Evolutionary conservation across 2,797 vertebrate genomes (phyloP), one percentile per base, ranked within the genome.

Genomic region (Trachops cirrhosus): DNA sequence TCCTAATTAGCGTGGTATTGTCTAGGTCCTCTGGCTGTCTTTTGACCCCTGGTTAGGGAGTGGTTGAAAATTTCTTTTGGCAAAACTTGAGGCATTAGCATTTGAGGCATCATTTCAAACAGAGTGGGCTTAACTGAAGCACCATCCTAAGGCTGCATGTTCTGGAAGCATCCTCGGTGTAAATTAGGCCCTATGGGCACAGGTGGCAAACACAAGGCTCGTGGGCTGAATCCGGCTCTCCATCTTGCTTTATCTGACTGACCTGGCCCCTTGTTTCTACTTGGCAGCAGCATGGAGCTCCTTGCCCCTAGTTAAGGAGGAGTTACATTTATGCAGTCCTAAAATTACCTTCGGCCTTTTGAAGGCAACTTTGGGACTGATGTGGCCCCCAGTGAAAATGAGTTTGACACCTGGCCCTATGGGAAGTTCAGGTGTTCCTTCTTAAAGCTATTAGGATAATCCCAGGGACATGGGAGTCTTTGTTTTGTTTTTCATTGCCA

Each of bases 61-160:
- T 84, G 79, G 26, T 44, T 46, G 80, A 59, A 71, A 67, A 85
- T 80, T 52, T 93, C 73, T 50, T 24, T 83, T 73, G 75, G 41
- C n/a, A n/a, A 54, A n/a, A 75, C 82, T 32, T 54, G 29, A 80
- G 62, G 14, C 2, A 29, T 67, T 92, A 48, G 54, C n/a, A 26
- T 84, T 41, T 73, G 21, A 26, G 52, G 37, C 52, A 21, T 62
- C 19, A 11, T 34, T 89, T 59, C 21, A 67, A 50, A 83, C 54
- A 12, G 34, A 34, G 34, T 46, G 44, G 88, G 70, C 14, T 82
- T 79, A 50, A 82, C 54, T 39, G 54, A 91, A 75, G 18, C 46
- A 67, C 41, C 37, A 0, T n/a, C 37, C 32, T 78, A 14, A 68
- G n/a, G 46, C 48, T 24, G n/a, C 6, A 32, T 34, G 29, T 84